Base-by-base conservation (phyloP, 2,113 vertebrate genomes). In the Fregetta grallaria region DNA sequence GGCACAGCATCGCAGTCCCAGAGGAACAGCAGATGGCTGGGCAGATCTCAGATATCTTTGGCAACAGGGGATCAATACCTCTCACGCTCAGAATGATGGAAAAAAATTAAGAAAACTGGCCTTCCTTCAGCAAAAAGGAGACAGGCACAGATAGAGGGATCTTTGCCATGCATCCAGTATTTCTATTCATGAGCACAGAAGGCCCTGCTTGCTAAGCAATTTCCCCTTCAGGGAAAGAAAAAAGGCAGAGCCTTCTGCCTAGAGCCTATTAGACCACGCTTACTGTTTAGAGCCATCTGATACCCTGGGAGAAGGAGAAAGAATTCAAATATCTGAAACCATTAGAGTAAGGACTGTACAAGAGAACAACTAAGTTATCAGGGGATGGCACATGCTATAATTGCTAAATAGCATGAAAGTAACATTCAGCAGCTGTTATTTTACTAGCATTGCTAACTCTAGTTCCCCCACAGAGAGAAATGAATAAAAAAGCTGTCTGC, bases 261-360 rank as follows among this genome's bases (percentile, higher is more conserved):
- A 62, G 13, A 81, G 21, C 36, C 32, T 42, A 2, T 67, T 58
- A 74, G 72, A 87, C 36, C 77, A 62, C 65, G 84, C 29, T 91
- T 30, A 78, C n/a, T 74, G 23, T 84, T 92, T 32, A 67, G 25
- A 90, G 88, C 73, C 25, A 81, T 61, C 27, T 70, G 65, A 89
- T 90, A 89, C 25, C 29, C 80, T 77, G 87, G 45, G 65, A 94
- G 80, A 91, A 80, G 68, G 25, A 91, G 68, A 86, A 96, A 91
- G 25, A 74, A 77, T 80, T 83, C 67, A 75, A 88, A 30, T 42
- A 47, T 65, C 49, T 80, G 63, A 70, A 93, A 63, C 42, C 55
- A 59, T 66, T 81, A 50, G 32, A 92, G 16, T 32, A 38, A 92
- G 70, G 47, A 90, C 55, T 72, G 32, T 75, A 63, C 52, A 66